These are phyloP conservation scores for Drosophila melanocephala DNA, from an alignment of 2,888 invertebrate genomes.

Conservation along the genomic window DNA sequence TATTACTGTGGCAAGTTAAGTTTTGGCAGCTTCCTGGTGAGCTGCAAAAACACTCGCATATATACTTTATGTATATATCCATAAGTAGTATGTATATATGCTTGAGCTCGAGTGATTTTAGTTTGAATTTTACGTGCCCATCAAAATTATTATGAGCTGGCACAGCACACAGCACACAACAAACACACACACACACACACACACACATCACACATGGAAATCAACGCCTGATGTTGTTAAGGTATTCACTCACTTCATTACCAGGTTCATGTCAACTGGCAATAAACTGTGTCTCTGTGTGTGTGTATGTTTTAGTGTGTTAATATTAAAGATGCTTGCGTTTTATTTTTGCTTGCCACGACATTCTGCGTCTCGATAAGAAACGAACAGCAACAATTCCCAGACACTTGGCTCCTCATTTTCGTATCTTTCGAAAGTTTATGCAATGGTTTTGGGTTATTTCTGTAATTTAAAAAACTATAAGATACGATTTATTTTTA, in stretches of 20 bases:
- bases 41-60: background rate
- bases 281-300: constrained; percentile 12
- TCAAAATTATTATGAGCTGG: constrained; percentile 74
- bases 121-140: constrained; percentile 76
- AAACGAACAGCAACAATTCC: background rate
- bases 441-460: background rate
- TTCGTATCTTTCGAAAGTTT: background rate
- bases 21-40: constrained; percentile 9
- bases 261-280: constrained; percentile 61
- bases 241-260: constrained; percentile 79
- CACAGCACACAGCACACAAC: constrained; percentile 7
- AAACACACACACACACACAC: constrained; percentile 13
- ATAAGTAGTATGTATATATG: constrained; percentile 4
- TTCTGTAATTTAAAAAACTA: background rate
- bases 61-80: too few relatives aligned
- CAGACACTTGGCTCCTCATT: background rate
- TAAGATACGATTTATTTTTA: background rate
- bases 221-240: constrained; percentile 45
- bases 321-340: background rate
- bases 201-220: constrained; percentile 7
- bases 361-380: background rate
- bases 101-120: constrained; percentile 70
- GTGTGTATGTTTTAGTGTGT: constrained; percentile 6
- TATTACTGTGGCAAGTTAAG: constrained; percentile 56
- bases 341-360: background rate